Percentiles rank a stretch among this genome's conserved stretches.
These are phyloP conservation scores for Platycheirus albimanus DNA, from an alignment of 2,888 invertebrate species.

Conservation along the genomic window DNA sequence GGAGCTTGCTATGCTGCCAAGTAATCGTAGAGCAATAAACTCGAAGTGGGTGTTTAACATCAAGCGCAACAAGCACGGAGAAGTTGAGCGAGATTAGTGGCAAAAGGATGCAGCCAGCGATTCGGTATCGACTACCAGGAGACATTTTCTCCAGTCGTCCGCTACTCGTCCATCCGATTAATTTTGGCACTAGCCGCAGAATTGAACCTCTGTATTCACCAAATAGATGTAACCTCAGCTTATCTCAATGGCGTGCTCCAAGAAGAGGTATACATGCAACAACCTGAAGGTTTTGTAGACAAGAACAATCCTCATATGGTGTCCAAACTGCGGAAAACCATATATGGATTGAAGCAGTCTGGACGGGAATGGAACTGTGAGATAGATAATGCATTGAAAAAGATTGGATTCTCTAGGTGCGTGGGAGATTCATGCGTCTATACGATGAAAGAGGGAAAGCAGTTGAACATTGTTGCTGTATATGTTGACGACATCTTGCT, in stretches of 20 bases:
- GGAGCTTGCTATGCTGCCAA: conserved; percentile 19
- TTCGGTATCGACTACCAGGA: conserved; percentile 38
- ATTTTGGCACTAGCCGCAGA: conserved; percentile 41
- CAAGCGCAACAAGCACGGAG: conserved; percentile 39
- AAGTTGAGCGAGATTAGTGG: conserved; percentile 39
- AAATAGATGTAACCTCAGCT: conserved; percentile 44
- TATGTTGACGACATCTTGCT: conserved; percentile 53
- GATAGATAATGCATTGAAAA: no score
- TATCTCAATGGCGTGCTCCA: conserved; percentile 38
- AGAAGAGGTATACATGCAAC: conserved; percentile 39
- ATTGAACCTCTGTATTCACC: conserved; percentile 25
- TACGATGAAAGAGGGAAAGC: no score
- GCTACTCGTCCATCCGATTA: conserved; percentile 36
- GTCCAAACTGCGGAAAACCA: conserved; percentile 25
- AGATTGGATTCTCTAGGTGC: no score
- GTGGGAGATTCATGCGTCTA: no score
- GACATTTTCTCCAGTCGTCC: conserved; percentile 45
- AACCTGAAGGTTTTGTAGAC: conserved; percentile 35
- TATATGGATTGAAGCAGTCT: conserved; percentile 32
- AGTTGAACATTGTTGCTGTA: conserved; percentile 23
- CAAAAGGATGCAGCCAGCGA: conserved; percentile 49
- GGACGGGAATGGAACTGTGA: conserved; percentile 5
- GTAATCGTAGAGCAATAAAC: conserved; percentile 6
- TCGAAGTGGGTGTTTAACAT: conserved; percentile 56
- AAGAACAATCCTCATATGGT: conserved; percentile 12